These are phyloP conservation scores for Polypedilum pembai DNA, from an alignment of 1,140 invertebrate genomes.

Conservation along the genomic window DNA sequence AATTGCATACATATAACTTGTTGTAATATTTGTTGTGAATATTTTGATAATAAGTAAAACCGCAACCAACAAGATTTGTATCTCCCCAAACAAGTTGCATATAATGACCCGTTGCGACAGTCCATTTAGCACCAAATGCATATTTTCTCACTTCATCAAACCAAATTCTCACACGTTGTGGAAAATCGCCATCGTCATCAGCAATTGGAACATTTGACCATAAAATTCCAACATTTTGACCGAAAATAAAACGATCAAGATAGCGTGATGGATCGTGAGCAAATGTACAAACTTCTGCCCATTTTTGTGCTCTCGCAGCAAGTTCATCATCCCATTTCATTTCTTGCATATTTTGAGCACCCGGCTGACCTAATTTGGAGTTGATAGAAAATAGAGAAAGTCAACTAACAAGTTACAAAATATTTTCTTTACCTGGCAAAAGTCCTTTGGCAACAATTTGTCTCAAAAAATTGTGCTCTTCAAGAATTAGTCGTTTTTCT, in stretches of 20 bases:
- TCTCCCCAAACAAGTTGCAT: slow-evolving; percentile 70
- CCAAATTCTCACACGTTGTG: slow-evolving; percentile 65
- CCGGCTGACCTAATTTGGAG: slow-evolving; percentile 52
- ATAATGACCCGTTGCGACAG: slow-evolving; percentile 66
- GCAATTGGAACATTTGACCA: slow-evolving; percentile 64
- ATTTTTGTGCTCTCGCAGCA: slow-evolving; percentile 68
- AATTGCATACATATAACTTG: slow-evolving; percentile 80
- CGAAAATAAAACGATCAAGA: slow-evolving; percentile 65
- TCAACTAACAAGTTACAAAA: no score
- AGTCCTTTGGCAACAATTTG: slow-evolving; percentile 70
- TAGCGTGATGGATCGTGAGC: slow-evolving; percentile 59
- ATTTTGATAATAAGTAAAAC: slow-evolving; percentile 71
- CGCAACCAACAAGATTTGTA: slow-evolving; percentile 70
- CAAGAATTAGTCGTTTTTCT: slow-evolving; percentile 66
- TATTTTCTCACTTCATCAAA: slow-evolving; percentile 71
- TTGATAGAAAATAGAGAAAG: no score
- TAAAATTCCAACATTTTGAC: slow-evolving; percentile 71
- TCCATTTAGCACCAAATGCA: slow-evolving; percentile 56
- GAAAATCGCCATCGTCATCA: slow-evolving; percentile 61
- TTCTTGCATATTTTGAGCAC: slow-evolving; percentile 72
- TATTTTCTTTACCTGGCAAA: slow-evolving; percentile 48
- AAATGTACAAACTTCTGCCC: slow-evolving; percentile 71
- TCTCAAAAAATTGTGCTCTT: slow-evolving; percentile 69
- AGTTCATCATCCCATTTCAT: slow-evolving; percentile 86
- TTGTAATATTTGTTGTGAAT: slow-evolving; percentile 57